A percentile compares a stretch with the other conserved stretches of the same genome.
Conservation (phyloP, 1,140 invertebrate genomes). For the Drosophila kepulauana region DNA sequence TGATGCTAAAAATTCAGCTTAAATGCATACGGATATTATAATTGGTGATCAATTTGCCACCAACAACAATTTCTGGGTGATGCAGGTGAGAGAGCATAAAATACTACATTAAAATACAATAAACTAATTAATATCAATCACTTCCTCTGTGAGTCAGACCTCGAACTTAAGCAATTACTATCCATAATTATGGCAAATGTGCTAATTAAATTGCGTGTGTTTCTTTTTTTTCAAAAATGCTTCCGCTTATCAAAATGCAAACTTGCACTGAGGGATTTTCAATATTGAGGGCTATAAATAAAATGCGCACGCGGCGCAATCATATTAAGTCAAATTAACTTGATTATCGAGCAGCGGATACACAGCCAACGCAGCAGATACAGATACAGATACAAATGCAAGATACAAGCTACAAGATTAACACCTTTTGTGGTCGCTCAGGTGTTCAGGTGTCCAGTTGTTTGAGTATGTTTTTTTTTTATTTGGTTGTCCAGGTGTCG, state of each 20-base stretch:
- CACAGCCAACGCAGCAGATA: neutral
- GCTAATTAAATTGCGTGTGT: conserved; percentile 57
- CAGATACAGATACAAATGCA: neutral
- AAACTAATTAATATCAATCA: neutral
- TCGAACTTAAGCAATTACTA: conserved; percentile 53
- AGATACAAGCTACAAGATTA: conserved; percentile 23
- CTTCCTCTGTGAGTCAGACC: conserved; percentile 28
- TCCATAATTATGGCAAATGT: conserved; percentile 65
- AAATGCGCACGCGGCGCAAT: conserved; percentile 66
- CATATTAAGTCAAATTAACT: conserved; percentile 75
- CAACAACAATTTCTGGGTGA: conserved; percentile 85
- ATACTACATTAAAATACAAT: neutral
- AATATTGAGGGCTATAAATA: conserved; percentile 59
- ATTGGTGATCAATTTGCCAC: conserved; percentile 84
- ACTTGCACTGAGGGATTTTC: conserved; percentile 34
- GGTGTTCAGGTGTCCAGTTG: conserved; percentile 26
- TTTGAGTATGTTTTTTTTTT: too few species aligned
- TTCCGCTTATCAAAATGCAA: conserved; percentile 78
- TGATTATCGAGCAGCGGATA: conserved; percentile 65
- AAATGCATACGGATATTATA: conserved; percentile 85
- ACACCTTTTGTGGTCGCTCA: conserved; percentile 25
- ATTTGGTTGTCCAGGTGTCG: conserved; percentile 27
- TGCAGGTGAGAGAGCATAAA: conserved; percentile 73
- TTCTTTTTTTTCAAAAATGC: conserved; percentile 47
- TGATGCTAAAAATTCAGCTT: conserved; percentile 75